These are phyloP conservation scores for Epinephelus coioides DNA, from an alignment of 2,797 vertebrate species.

Conservation along the genomic window DNA sequence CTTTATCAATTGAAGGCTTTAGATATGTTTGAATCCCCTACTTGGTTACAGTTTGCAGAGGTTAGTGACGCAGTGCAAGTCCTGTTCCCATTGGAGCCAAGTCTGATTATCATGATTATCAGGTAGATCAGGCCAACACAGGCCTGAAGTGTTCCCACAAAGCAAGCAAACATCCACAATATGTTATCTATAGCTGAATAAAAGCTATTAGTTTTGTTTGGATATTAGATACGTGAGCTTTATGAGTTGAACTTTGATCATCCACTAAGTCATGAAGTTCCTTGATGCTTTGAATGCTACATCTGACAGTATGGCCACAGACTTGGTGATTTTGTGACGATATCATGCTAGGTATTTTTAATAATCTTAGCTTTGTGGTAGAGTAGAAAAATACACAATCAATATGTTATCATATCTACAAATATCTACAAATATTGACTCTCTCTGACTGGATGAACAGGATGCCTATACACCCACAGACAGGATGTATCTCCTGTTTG, in stretches of 20 bases:
- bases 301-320: background rate
- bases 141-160: background rate
- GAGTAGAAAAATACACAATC: background rate
- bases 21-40: background rate
- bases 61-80: background rate
- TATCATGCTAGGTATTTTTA: background rate
- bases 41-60: background rate
- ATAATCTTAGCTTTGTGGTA: background rate
- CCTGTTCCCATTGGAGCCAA: background rate
- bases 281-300: background rate
- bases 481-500: background rate
- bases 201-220: background rate
- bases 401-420: background rate
- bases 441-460: background rate
- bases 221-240: background rate
- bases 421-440: background rate
- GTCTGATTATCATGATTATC: background rate
- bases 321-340: background rate
- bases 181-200: background rate
- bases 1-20: background rate
- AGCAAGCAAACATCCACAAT: background rate
- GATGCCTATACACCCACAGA: background rate
- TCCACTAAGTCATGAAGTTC: background rate
- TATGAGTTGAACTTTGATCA: background rate
- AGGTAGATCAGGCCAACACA: background rate